phyloP scores from a whole-genome alignment of 2,888 invertebrate genomes.

The Pantelozetes paolii region DNA sequence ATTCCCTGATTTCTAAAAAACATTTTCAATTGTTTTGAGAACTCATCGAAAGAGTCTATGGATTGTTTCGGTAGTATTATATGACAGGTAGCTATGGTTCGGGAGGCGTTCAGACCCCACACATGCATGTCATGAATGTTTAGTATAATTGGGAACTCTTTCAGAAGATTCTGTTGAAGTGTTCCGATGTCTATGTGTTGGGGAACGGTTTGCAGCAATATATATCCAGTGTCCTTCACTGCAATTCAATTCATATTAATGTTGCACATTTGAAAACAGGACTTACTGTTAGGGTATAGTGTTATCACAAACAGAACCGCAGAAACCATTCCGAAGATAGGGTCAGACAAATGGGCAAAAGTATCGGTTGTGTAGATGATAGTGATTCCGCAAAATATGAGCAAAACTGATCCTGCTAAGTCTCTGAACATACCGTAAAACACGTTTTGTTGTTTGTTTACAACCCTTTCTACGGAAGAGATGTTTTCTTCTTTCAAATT shows the following conservation, averaged over 20 bases:
- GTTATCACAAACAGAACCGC: conserved; percentile 66
- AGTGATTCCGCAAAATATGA: conserved; percentile 64
- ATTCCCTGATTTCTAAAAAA: conserved; percentile 47
- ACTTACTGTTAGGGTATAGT: conserved; percentile 61
- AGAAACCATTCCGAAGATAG: conserved; percentile 69
- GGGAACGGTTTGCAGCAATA: conserved; percentile 86
- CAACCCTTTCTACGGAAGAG: background rate
- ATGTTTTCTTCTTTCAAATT: background rate
- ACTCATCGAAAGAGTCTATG: conserved; percentile 56
- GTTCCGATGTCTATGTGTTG: conserved; percentile 73
- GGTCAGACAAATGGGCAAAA: conserved; percentile 69
- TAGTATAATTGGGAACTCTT: conserved; percentile 65
- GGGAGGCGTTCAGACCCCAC: conserved; percentile 75
- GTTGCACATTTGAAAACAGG: background rate
- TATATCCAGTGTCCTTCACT: conserved; percentile 85
- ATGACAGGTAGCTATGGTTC: conserved; percentile 78
- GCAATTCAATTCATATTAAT: conserved; percentile 49
- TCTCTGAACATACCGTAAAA: conserved; percentile 46
- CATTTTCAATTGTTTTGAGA: conserved; percentile 41
- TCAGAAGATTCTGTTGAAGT: conserved; percentile 62
- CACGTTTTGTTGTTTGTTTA: conserved; percentile 34
- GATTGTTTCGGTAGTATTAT: conserved; percentile 63
- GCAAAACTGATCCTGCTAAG: conserved; percentile 64
- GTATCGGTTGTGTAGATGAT: conserved; percentile 57
- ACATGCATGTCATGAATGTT: conserved; percentile 83